Evolutionary conservation across 2,888 invertebrate genomes (phyloP), one percentile per base, ranked within the genome.

Genomic region (Ectemnius continuus): DNA sequence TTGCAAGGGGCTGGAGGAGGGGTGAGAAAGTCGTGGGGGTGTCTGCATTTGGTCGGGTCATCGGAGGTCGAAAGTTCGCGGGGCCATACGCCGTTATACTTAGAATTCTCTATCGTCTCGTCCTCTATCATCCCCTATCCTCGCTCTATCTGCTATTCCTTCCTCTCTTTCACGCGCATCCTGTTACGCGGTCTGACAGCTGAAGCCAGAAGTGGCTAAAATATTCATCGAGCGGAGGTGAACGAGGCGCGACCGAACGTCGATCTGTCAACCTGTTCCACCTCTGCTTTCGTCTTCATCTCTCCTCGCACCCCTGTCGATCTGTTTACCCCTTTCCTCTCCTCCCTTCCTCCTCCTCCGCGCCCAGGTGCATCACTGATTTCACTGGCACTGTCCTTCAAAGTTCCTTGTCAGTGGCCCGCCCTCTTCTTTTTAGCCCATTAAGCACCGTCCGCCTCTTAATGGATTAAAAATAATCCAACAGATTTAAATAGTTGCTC

Each of bases 51-150:
- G 64, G 67, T 45, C 76, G 86, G 90, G 90, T 90, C 90, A 90
- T 86, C 87, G 79, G 88, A 87, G 90, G 90, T 91, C 90, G 90
- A 90, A 90, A 91, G 90, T 91, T 91, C 90, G 89, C 86, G 89
- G 86, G 90, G 88, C 84, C 85, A 87, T 82, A 71, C 65, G 76
- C 67, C 58, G 78, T 82, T 85, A 86, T 83, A 85, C 80, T 84
- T 85, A 84, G 84, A 83, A 77, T 13, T 68, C 62, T 69, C 52
- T 58, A 77, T 14, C 70, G 66, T 69, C 52, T 58, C 69, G 60
- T 61, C 70, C 60, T 36, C 62, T 48, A 46, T 52, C 65, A 48
- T 47, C 57, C 60, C 59, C 45, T 66, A 14, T 62, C 57, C 57
- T 20, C 61, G 63, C 47, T 65, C 47, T 65, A 61, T 65, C 65